phyloP scores from a whole-genome alignment of 2,797 vertebrate genomes.

The Tokudaia muenninki region DNA sequence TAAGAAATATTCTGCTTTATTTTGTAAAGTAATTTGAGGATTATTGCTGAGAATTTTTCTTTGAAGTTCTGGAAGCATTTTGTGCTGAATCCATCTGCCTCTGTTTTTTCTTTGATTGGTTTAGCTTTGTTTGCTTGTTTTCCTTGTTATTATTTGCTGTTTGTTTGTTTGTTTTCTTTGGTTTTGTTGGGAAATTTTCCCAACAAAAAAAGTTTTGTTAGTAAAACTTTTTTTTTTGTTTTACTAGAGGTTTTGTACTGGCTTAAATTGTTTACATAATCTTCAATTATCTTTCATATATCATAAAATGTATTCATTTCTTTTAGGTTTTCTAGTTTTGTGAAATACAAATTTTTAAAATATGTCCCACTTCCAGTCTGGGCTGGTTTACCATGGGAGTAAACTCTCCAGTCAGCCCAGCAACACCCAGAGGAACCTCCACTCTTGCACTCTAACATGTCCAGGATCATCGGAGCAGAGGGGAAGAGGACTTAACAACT shows the following conservation, averaged over 20 bases:
- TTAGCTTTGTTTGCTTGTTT: too few species aligned
- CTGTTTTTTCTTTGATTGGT: too few species aligned
- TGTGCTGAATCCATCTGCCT: too few species aligned
- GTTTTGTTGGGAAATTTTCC: not conserved
- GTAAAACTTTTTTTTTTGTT: not conserved
- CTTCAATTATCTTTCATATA: not conserved
- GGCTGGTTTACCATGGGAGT: too few species aligned
- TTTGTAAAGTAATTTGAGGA: not conserved
- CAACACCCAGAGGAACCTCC: too few species aligned
- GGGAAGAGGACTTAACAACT: too few species aligned
- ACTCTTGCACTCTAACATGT: too few species aligned
- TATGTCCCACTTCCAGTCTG: not conserved
- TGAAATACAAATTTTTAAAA: not conserved
- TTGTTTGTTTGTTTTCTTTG: not conserved
- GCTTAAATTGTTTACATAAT: not conserved
- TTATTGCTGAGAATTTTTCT: too few species aligned
- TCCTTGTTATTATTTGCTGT: not conserved
- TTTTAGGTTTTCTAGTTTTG: too few species aligned
- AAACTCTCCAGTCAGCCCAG: too few species aligned
- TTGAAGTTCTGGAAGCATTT: not conserved
- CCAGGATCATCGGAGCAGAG: too few species aligned
- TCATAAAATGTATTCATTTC: not conserved
- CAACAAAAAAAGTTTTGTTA: too few species aligned
- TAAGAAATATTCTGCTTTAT: not conserved
- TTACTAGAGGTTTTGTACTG: not conserved